A percentile compares a stretch with the other conserved stretches of the same genome.
Evolutionary conservation across 2,797 vertebrate species (phyloP).

Genomic region (Merluccius polli): DNA sequence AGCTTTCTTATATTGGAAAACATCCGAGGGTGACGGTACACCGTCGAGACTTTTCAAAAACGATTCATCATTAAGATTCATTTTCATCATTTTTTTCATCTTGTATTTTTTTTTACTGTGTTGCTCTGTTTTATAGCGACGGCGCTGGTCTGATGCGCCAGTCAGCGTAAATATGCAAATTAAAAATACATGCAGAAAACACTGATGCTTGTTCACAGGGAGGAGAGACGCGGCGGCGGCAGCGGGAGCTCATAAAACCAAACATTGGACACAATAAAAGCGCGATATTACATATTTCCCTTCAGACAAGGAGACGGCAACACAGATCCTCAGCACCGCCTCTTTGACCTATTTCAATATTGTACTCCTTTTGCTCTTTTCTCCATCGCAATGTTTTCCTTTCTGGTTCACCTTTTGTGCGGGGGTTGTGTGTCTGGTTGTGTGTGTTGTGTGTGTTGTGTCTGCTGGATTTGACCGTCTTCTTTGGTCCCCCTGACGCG

Average conservation of each 20-base stretch:
- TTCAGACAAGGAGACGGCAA: too few relatives aligned
- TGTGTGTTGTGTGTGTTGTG: neutral
- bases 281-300: too few relatives aligned
- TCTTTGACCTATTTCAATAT: too few relatives aligned
- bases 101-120: neutral
- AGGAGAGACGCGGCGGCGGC: neutral
- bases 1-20: neutral
- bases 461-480: neutral
- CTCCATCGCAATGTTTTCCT: too few relatives aligned
- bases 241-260: neutral
- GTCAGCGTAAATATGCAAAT: neutral
- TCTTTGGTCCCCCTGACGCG: neutral
- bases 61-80: neutral
- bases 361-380: too few relatives aligned
- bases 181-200: neutral
- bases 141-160: neutral
- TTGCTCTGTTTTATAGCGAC: neutral
- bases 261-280: neutral
- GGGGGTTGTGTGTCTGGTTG: neutral
- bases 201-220: neutral
- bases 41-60: neutral
- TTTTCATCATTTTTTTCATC: neutral
- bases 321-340: too few relatives aligned
- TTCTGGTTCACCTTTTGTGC: too few relatives aligned
- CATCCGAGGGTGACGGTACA: neutral